Evolutionary conservation across 2,888 invertebrate species (phyloP).

Genomic region (Helleia helle): DNA sequence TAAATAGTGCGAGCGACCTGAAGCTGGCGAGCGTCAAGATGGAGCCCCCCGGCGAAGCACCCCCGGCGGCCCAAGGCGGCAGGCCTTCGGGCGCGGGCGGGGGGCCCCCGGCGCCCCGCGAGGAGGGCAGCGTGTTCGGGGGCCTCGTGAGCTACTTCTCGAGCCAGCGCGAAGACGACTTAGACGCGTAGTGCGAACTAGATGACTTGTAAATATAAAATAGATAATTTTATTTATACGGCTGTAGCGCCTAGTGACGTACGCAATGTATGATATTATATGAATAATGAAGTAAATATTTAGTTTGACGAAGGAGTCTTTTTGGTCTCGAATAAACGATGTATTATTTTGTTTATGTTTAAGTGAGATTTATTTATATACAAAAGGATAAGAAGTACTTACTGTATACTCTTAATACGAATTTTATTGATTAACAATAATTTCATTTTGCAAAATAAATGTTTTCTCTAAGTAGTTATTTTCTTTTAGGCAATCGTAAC

Average conservation of each 20-base stretch:
- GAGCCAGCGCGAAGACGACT: conserved; percentile 90
- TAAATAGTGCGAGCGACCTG: conserved; percentile 13
- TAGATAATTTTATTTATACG: conserved; percentile 48
- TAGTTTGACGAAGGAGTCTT: conserved; percentile 48
- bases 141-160: conserved; percentile 94
- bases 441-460: conserved; percentile 66
- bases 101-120: conserved; percentile 61
- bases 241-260: conserved; percentile 23
- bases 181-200: conserved; percentile 72
- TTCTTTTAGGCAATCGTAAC: too few relatives aligned
- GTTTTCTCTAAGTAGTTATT: conserved; percentile 50
- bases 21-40: conserved; percentile 13
- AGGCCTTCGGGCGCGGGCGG: too few relatives aligned
- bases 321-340: conserved; percentile 67
- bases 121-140: conserved; percentile 85
- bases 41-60: conserved; percentile 14
- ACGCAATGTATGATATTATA: conserved; percentile 50
- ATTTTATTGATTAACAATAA: conserved; percentile 62
- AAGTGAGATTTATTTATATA: conserved; percentile 73
- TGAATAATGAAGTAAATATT: conserved; percentile 29
- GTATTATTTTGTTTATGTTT: conserved; percentile 68
- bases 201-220: conserved; percentile 36
- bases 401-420: conserved; percentile 69
- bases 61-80: too few relatives aligned
- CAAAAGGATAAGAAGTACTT: conserved; percentile 64